phyloP scores from a whole-genome alignment of 2,797 vertebrate species.

The Pempheris klunzingeri region DNA sequence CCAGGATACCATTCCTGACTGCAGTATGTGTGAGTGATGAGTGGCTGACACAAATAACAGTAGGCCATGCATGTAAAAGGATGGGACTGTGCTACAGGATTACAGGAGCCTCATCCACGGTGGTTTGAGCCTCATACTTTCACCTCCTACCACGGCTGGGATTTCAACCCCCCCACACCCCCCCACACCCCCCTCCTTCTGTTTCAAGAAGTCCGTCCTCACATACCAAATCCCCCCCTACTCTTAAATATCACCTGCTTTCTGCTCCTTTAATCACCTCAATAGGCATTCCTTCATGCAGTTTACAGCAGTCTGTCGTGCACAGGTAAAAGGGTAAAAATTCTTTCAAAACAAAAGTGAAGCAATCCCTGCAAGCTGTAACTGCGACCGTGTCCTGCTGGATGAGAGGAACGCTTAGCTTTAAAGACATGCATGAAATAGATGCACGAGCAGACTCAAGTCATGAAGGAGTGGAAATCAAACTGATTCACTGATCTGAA shows the following conservation, averaged over 20 bases:
- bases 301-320: slow-evolving; percentile 75
- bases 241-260: slow-evolving; percentile 82
- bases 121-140: slow-evolving; percentile 65
- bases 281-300: slow-evolving; percentile 83
- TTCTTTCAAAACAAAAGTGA: slow-evolving; percentile 71
- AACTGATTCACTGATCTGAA: slow-evolving; percentile 4
- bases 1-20: slow-evolving; percentile 63
- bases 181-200: slow-evolving; percentile 7
- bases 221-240: slow-evolving; percentile 73
- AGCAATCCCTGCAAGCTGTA: slow-evolving; percentile 66
- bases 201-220: slow-evolving; percentile 73
- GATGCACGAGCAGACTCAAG: slow-evolving; percentile 8
- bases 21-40: slow-evolving; percentile 67
- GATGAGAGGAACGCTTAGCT: not conserved
- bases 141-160: slow-evolving; percentile 63
- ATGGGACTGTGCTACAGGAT: slow-evolving; percentile 68
- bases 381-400: slow-evolving; percentile 45
- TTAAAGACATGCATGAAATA: slow-evolving; percentile 5
- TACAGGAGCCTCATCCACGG: slow-evolving; percentile 53
- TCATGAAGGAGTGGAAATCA: not conserved
- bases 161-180: slow-evolving; percentile 58
- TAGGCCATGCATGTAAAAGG: slow-evolving; percentile 64
- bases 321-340: slow-evolving; percentile 72
- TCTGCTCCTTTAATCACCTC: slow-evolving; percentile 81
- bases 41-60: slow-evolving; percentile 69